Percentiles rank a stretch among this genome's conserved stretches.
phyloP scores from a whole-genome alignment of 2,888 invertebrate species.

The Lasioglossum vierecki region DNA sequence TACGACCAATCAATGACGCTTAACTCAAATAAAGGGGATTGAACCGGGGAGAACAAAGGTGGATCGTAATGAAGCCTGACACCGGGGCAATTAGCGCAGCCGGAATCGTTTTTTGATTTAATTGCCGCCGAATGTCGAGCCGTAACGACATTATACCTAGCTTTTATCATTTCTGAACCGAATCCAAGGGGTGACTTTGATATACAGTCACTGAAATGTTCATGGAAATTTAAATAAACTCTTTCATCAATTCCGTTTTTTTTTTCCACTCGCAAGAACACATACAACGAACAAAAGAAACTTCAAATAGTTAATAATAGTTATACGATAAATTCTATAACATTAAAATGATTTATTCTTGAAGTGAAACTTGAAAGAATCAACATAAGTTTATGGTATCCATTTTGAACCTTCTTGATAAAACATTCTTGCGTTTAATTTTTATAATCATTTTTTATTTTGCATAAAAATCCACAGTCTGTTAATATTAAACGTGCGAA shows the following conservation, averaged over 20 bases:
- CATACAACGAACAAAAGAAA: no score
- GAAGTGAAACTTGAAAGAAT: no score
- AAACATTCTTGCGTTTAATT: no score
- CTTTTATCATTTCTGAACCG: conserved; percentile 38
- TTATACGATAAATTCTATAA: no score
- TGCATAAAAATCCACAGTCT: no score
- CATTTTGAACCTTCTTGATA: no score
- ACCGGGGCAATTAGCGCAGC: conserved; percentile 46
- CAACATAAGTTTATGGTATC: no score
- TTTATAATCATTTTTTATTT: no score
- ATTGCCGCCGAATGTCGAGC: conserved; percentile 47
- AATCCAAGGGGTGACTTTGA: conserved; percentile 2
- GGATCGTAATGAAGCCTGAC: conserved; percentile 61
- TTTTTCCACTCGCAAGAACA: neutral
- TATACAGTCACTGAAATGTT: neutral
- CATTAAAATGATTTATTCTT: no score
- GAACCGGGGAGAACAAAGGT: conserved; percentile 53
- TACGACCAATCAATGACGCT: conserved; percentile 51
- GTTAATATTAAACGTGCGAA: no score
- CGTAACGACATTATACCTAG: conserved; percentile 42
- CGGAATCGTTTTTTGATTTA: conserved; percentile 62
- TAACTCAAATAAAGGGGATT: conserved; percentile 48
- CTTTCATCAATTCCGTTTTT: neutral
- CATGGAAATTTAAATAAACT: neutral
- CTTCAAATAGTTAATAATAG: no score